A percentile compares a stretch with the other conserved stretches of the same genome.
Conservation (phyloP, 2,888 invertebrate species). For the Orthosia incerta region DNA sequence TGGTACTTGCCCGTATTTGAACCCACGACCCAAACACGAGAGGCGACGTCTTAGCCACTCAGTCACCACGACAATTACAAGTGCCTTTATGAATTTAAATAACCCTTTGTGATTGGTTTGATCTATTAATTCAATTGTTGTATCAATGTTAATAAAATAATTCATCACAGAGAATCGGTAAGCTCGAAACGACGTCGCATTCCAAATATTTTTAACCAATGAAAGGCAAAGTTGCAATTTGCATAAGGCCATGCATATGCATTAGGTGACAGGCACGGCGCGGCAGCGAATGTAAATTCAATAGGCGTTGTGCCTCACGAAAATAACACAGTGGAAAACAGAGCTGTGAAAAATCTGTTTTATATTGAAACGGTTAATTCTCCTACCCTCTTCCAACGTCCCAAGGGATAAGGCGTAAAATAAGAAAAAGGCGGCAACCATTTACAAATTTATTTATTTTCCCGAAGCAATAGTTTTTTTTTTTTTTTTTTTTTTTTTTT, state of each 20-base stretch:
- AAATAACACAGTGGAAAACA: constrained; percentile 82
- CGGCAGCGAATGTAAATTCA: constrained; percentile 84
- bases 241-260: constrained; percentile 88
- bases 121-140: constrained; percentile 28
- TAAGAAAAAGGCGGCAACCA: no score
- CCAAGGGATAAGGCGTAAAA: no score
- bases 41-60: no score
- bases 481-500: no score
- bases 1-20: no score
- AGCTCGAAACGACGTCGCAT: constrained; percentile 63
- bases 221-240: constrained; percentile 84
- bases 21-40: no score
- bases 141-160: constrained; percentile 45
- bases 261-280: constrained; percentile 81
- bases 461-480: no score
- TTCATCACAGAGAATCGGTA: constrained; percentile 49
- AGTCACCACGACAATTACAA: no score
- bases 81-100: neutral
- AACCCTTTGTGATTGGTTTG: neutral
- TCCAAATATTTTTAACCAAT: constrained; percentile 83
- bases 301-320: constrained; percentile 80
- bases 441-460: no score
- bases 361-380: no score
- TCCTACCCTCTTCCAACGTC: no score
- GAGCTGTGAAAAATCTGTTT: constrained; percentile 79